phyloP scores from a whole-genome alignment of 2,797 vertebrate species.

The Cryptoblepharus egeriae region DNA sequence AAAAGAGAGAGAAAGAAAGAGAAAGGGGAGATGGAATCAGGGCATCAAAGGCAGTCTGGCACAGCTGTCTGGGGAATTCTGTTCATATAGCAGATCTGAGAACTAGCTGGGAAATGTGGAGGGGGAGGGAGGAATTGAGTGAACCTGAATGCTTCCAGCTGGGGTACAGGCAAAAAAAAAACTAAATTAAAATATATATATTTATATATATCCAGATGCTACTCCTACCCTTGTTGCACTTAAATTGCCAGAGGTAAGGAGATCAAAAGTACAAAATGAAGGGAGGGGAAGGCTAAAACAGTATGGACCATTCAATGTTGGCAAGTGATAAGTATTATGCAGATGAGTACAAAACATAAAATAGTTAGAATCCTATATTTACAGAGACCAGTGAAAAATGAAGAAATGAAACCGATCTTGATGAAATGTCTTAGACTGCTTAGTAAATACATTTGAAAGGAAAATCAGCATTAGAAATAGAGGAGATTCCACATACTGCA shows the following conservation, averaged over 20 bases:
- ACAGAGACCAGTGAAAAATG: background rate
- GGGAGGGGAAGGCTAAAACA: background rate
- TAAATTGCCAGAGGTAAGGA: background rate
- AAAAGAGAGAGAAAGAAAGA: background rate
- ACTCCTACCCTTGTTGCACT: background rate
- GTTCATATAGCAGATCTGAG: slow-evolving; percentile 5
- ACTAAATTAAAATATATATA: too few relatives aligned
- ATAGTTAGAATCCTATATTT: background rate
- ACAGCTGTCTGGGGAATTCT: slow-evolving; percentile 19
- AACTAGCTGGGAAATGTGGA: background rate
- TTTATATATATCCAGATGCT: background rate
- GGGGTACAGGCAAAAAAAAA: background rate
- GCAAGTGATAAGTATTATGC: background rate
- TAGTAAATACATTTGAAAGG: background rate
- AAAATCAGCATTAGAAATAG: background rate
- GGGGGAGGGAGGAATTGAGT: background rate
- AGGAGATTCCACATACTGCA: background rate
- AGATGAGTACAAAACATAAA: background rate
- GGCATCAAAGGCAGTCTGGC: slow-evolving; percentile 24
- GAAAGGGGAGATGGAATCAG: slow-evolving; percentile 12
- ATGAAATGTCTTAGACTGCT: background rate
- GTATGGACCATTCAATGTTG: background rate
- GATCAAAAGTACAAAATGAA: background rate
- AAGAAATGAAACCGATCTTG: background rate
- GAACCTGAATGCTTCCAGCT: slow-evolving; percentile 3